Evolutionary conservation across 2,113 vertebrate species (phyloP).

Genomic region (Lophotis ruficrista): DNA sequence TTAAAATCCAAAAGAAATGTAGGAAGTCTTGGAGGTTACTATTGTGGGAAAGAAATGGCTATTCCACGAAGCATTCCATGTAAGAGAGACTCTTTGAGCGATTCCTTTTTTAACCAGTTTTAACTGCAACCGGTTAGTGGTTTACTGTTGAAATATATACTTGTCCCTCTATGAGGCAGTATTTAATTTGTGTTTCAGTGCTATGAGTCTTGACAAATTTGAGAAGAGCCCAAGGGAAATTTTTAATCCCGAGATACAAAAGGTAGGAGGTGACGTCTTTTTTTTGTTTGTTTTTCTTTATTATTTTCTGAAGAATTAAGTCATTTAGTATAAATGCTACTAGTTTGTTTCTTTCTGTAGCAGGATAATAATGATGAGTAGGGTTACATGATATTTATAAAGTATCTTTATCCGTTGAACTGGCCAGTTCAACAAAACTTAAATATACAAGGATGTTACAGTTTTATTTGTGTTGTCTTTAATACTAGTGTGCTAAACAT

Average conservation of each 20-base stretch:
- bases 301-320: not conserved
- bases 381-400: not conserved
- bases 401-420: not conserved
- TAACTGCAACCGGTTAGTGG: not conserved
- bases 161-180: not conserved
- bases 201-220: conserved; percentile 98
- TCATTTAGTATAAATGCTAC: not conserved
- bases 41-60: not conserved
- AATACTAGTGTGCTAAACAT: not conserved
- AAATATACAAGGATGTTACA: not conserved
- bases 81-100: not conserved
- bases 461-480: not conserved
- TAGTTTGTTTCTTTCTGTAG: not conserved
- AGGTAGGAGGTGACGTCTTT: conserved; percentile 77
- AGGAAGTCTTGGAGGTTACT: not conserved
- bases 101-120: not conserved
- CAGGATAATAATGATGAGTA: not conserved
- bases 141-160: not conserved
- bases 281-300: not conserved
- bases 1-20: not conserved
- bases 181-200: conserved; percentile 80
- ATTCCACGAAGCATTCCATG: not conserved
- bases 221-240: conserved; percentile 96
- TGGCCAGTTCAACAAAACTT: not conserved
- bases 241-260: conserved; percentile 96